Percentiles rank a stretch among this genome's conserved stretches.
These are phyloP conservation scores for Aplochiton taeniatus DNA, from an alignment of 2,797 vertebrate genomes.

Conservation along the genomic window DNA sequence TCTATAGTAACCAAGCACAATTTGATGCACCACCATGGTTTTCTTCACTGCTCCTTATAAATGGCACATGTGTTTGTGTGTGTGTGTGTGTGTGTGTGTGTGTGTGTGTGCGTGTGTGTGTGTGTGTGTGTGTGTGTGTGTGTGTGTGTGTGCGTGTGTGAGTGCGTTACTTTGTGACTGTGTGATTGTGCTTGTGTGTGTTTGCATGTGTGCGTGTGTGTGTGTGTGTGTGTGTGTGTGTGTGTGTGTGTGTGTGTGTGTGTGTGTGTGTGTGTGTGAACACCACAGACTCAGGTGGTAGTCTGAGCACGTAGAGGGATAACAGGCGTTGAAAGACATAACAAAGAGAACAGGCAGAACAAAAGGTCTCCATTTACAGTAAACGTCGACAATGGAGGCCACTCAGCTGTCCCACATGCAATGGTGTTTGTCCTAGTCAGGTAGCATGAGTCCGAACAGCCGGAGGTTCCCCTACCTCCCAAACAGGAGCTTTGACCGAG, in stretches of 20 bases:
- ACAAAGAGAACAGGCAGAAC: conserved; percentile 57
- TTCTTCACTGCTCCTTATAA: no score
- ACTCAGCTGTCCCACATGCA: background rate
- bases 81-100: background rate
- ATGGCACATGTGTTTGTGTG: conserved; percentile 7
- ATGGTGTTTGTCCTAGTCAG: conserved; percentile 55
- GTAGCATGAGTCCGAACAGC: conserved; percentile 35
- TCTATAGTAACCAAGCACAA: no score
- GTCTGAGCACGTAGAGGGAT: conserved; percentile 38
- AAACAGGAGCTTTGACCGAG: no score
- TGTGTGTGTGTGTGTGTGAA: background rate
- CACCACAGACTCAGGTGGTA: conserved; percentile 33
- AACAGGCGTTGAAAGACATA: conserved; percentile 52
- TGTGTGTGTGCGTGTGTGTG: background rate
- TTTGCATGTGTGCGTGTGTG: conserved; percentile 2
- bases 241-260: background rate
- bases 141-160: background rate
- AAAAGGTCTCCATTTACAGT: conserved; percentile 66
- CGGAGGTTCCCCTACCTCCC: background rate
- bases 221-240: background rate
- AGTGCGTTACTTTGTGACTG: background rate
- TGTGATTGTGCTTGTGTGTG: conserved; percentile 9
- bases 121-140: background rate
- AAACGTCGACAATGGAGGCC: conserved; percentile 58
- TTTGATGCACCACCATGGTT: background rate